Percentiles rank a stretch among this genome's conserved stretches.
Conservation (phyloP, 2,888 invertebrate species). For the Spialia ferax region DNA sequence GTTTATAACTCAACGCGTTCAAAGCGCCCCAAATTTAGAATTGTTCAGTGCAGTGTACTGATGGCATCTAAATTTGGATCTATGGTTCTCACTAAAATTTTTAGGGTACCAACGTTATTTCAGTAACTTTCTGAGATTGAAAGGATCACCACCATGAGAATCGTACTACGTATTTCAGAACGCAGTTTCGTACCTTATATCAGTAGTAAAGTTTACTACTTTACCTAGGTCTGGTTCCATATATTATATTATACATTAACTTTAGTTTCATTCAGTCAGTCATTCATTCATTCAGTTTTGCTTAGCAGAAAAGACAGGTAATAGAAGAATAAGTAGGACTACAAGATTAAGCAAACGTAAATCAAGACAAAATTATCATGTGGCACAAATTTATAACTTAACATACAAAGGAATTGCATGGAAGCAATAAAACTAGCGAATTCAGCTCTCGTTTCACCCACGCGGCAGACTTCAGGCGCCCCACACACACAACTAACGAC, state of each 20-base stretch:
- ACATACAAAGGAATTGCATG: slow-evolving; percentile 70
- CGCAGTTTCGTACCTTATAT: no score
- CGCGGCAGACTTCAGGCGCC: slow-evolving; percentile 80
- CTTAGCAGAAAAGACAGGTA: background rate
- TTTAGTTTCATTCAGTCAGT: no score
- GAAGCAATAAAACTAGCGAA: slow-evolving; percentile 72
- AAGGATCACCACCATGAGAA: background rate
- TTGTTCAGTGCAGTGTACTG: slow-evolving; percentile 54
- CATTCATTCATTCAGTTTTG: no score
- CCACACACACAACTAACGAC: slow-evolving; percentile 56
- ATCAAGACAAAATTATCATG: slow-evolving; percentile 37
- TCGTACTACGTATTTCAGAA: no score
- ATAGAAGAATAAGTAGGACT: background rate
- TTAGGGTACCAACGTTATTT: background rate
- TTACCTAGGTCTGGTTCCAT: no score
- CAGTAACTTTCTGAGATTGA: background rate
- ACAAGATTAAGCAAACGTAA: background rate
- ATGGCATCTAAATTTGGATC: slow-evolving; percentile 16
- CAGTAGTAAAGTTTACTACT: no score
- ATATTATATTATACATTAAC: no score
- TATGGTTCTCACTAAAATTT: slow-evolving; percentile 17
- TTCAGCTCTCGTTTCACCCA: slow-evolving; percentile 75
- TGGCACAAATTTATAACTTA: slow-evolving; percentile 57
- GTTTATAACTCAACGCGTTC: slow-evolving; percentile 58
- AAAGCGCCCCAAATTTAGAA: slow-evolving; percentile 63